These are phyloP conservation scores for Buceros bicornis DNA, from an alignment of 2,797 vertebrate genomes.

Conservation along the genomic window DNA sequence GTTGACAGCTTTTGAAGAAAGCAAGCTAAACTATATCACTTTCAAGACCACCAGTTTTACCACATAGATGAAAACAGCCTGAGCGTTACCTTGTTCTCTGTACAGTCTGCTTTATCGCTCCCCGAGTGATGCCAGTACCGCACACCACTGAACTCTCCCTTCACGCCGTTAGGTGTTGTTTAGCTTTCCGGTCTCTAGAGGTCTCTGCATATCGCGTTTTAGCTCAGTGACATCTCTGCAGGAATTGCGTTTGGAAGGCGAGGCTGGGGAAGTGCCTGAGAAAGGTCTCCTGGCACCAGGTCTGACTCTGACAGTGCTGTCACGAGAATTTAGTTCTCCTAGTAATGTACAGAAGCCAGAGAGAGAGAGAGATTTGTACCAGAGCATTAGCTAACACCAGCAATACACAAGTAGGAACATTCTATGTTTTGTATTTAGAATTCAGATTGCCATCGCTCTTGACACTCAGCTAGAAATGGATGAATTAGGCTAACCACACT, in stretches of 20 bases:
- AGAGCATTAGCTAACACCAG: not conserved
- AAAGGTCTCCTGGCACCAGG: not conserved
- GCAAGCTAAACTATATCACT: not conserved
- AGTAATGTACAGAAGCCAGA: not conserved
- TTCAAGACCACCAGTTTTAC: slow-evolving; percentile 27
- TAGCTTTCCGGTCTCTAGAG: slow-evolving; percentile 76
- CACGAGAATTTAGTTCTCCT: not conserved
- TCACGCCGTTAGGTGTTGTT: slow-evolving; percentile 62
- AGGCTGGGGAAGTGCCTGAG: not conserved
- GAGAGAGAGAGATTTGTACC: not conserved
- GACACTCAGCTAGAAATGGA: not conserved
- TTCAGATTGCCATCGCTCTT: not conserved
- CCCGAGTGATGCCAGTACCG: not conserved
- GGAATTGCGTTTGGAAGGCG: not conserved
- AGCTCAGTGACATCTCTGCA: not conserved
- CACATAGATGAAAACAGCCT: not conserved
- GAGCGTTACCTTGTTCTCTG: slow-evolving; percentile 40
- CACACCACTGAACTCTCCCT: not conserved
- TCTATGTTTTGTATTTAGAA: not conserved
- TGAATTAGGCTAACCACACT: not conserved
- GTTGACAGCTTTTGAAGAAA: slow-evolving; percentile 15
- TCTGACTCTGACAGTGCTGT: not conserved
- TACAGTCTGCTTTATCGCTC: not conserved
- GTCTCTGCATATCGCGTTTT: slow-evolving; percentile 80
- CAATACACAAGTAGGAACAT: not conserved